A percentile compares a stretch with the other conserved stretches of the same genome.
Evolutionary conservation across 2,888 invertebrate genomes (phyloP).

Genomic region (Apodemia hepburni): DNA sequence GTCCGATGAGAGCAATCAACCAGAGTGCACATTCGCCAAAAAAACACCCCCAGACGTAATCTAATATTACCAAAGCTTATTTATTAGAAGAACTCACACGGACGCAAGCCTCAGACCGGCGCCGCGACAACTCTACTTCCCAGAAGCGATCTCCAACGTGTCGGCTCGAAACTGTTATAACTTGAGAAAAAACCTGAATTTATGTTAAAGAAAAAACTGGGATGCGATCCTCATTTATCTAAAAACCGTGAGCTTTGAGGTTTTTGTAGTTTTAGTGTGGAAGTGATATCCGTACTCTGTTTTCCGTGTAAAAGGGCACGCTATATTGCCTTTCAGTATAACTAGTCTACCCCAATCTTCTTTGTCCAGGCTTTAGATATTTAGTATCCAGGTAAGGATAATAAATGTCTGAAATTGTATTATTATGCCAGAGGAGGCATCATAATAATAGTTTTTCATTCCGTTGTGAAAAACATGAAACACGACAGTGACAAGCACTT

Average conservation of each 20-base stretch:
- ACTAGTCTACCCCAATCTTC: no score
- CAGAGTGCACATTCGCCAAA: constrained; percentile 59
- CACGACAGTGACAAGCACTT: no score
- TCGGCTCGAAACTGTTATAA: constrained; percentile 72
- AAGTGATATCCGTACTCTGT: neutral
- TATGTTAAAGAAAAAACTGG: constrained; percentile 75
- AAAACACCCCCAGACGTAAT: constrained; percentile 72
- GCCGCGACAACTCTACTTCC: constrained; percentile 74
- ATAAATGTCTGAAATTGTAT: no score
- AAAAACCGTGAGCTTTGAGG: constrained; percentile 63
- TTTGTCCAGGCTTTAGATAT: no score
- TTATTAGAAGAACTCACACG: constrained; percentile 60
- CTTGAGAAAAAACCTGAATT: constrained; percentile 71
- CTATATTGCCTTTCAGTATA: no score
- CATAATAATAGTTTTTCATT: no score
- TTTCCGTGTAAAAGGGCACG: neutral
- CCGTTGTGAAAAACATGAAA: no score
- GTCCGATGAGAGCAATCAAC: constrained; percentile 48
- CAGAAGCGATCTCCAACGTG: constrained; percentile 65
- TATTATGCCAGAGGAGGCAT: no score
- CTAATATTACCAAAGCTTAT: constrained; percentile 78
- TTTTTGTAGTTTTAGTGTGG: constrained; percentile 49
- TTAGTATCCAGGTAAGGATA: no score
- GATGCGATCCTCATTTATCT: constrained; percentile 67
- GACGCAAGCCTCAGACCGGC: constrained; percentile 48